Evolutionary conservation across 2,888 invertebrate genomes (phyloP), one percentile per base, ranked within the genome.

Genomic region (Epirrhoe alternata): DNA sequence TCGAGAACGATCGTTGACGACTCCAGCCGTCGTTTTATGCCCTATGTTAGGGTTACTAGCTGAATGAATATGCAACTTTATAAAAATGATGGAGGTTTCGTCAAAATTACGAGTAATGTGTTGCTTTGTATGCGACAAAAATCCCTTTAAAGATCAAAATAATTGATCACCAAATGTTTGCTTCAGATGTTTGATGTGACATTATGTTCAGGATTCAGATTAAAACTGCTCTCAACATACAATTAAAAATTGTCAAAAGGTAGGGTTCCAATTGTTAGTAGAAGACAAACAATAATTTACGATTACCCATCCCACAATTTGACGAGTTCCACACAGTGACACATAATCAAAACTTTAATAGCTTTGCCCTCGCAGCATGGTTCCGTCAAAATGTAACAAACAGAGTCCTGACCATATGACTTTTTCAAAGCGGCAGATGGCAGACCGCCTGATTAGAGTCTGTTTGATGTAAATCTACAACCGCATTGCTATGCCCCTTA

Each of bases 1-100:
- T 89, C 81, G 86, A 79, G 81, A 84, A 83, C 80, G 80, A 76
- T 79, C 81, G 83, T 73, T 77, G 82, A 80, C 82, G 77, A 77
- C 73, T 71, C 74, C 65, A 70, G 66, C 72, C 74, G 65, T 70
- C 80, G 81, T 79, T 88, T 89, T 87, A 87, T 86, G 83, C 80
- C 82, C 55, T 51, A 50, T 71, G 61, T 61, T 58, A 67, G 74
- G 72, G 72, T 55, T 74, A 63, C 51, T 51, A 24, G 45, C 30
- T 52, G 5, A 45, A 49, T 35, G 4, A 5, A 47, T 6, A 47
- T 47, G 24, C 7, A 47, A 2, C 14, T 14, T 14, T 16, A 1
- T 16, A 12, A 12, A 1, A n/a, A 45, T 14, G 45, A 12, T 45
- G 5, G 12, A 5, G 1, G 14, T 6, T 7, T 16, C 16, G 16